phyloP scores from a whole-genome alignment of 2,797 vertebrate species.

The Pampus argenteus region DNA sequence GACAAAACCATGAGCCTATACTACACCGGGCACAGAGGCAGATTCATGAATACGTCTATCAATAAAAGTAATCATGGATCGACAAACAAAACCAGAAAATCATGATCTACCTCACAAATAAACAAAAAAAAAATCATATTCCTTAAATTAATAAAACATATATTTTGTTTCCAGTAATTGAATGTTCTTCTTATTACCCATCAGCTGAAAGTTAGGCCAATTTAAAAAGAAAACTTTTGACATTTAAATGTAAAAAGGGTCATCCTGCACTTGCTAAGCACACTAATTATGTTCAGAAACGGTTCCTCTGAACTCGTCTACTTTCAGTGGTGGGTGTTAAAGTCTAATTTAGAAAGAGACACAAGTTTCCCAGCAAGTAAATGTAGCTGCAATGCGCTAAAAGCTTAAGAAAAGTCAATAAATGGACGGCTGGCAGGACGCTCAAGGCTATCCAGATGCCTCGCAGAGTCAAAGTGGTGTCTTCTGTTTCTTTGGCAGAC shows the following conservation, averaged over 20 bases:
- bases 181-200: neutral
- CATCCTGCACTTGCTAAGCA: neutral
- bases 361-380: conserved; percentile 22
- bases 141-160: too few species aligned
- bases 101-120: too few species aligned
- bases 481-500: conserved; percentile 27
- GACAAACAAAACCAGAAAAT: too few species aligned
- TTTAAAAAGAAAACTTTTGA: neutral
- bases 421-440: conserved; percentile 44
- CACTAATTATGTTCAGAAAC: neutral
- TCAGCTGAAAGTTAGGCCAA: neutral
- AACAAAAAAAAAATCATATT: too few species aligned
- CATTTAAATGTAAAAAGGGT: neutral
- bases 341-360: conserved; percentile 26
- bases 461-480: conserved; percentile 32
- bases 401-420: conserved; percentile 50
- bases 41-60: neutral
- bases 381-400: conserved; percentile 35
- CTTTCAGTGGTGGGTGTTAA: conserved; percentile 1
- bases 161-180: neutral
- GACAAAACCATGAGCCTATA: neutral
- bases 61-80: too few species aligned
- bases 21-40: neutral
- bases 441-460: conserved; percentile 54
- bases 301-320: neutral